Conservation (phyloP, 2,113 vertebrate genomes). For the Channa maculata region DNA sequence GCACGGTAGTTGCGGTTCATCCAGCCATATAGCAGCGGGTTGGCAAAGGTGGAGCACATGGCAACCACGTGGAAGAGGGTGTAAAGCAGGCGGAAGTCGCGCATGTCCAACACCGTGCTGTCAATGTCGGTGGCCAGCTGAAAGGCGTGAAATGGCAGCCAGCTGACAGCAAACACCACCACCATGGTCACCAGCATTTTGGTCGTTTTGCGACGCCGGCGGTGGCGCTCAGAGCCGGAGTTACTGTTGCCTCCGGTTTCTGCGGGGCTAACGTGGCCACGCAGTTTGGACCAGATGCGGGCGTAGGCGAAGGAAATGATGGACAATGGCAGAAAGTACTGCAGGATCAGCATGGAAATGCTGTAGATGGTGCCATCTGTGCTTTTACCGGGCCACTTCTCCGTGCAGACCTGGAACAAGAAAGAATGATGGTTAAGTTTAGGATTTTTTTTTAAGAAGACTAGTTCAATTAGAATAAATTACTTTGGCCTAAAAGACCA, state of each 20-base stretch:
- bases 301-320: constrained; percentile 93
- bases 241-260: constrained; percentile 67
- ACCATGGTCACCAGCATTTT: constrained; percentile 97
- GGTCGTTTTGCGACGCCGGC: constrained; percentile 91
- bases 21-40: constrained; percentile 97
- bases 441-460: no score
- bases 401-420: constrained; percentile 84
- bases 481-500: no score
- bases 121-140: constrained; percentile 96
- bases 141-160: constrained; percentile 95
- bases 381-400: constrained; percentile 93
- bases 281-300: constrained; percentile 94
- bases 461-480: no score
- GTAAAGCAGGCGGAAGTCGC: constrained; percentile 94
- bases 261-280: constrained; percentile 88
- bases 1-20: constrained; percentile 97
- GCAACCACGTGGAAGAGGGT: constrained; percentile 93
- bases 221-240: constrained; percentile 85
- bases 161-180: constrained; percentile 94
- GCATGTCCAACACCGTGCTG: constrained; percentile 89
- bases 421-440: no score
- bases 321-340: constrained; percentile 91
- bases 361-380: constrained; percentile 92
- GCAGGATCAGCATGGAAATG: constrained; percentile 90
- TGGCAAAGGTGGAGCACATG: constrained; percentile 97